Conservation (phyloP, 2,888 invertebrate species). For the Phymatocera aterrima region DNA sequence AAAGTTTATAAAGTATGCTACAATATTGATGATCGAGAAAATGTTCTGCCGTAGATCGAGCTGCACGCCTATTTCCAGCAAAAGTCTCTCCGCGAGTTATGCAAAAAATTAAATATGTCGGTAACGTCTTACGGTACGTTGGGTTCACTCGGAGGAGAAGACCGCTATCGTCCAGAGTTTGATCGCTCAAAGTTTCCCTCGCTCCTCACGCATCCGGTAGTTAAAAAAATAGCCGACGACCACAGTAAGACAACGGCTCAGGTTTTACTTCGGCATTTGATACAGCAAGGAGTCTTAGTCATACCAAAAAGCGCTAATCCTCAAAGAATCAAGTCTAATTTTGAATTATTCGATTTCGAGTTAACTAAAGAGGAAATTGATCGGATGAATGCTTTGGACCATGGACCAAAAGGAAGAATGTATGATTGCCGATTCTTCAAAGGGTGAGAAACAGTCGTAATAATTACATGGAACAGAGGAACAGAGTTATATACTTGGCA, state of each 20-base stretch:
- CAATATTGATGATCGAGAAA: too few relatives aligned
- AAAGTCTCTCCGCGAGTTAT: slow-evolving; percentile 79
- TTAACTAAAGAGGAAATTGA: slow-evolving; percentile 77
- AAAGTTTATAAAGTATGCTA: neutral
- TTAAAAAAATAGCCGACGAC: slow-evolving; percentile 78
- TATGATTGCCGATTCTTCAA: slow-evolving; percentile 79
- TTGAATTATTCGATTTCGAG: slow-evolving; percentile 82
- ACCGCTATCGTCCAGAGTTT: slow-evolving; percentile 80
- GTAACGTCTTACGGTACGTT: slow-evolving; percentile 85
- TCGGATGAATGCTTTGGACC: slow-evolving; percentile 78
- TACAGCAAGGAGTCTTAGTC: slow-evolving; percentile 82
- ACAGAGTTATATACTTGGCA: too few relatives aligned
- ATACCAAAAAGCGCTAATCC: slow-evolving; percentile 89
- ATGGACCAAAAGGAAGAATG: slow-evolving; percentile 80
- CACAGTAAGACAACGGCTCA: slow-evolving; percentile 83
- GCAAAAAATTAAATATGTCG: slow-evolving; percentile 79
- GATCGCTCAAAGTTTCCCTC: slow-evolving; percentile 79
- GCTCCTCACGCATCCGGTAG: slow-evolving; percentile 79
- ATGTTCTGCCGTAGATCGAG: slow-evolving; percentile 78
- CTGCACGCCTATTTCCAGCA: slow-evolving; percentile 88
- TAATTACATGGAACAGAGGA: too few relatives aligned
- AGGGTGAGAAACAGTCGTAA: slow-evolving; percentile 71
- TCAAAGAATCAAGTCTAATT: slow-evolving; percentile 82
- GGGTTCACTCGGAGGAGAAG: slow-evolving; percentile 84
- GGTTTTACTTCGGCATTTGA: slow-evolving; percentile 82